These are phyloP conservation scores for Upupa epops DNA, from an alignment of 2,113 vertebrate genomes.

Conservation along the genomic window DNA sequence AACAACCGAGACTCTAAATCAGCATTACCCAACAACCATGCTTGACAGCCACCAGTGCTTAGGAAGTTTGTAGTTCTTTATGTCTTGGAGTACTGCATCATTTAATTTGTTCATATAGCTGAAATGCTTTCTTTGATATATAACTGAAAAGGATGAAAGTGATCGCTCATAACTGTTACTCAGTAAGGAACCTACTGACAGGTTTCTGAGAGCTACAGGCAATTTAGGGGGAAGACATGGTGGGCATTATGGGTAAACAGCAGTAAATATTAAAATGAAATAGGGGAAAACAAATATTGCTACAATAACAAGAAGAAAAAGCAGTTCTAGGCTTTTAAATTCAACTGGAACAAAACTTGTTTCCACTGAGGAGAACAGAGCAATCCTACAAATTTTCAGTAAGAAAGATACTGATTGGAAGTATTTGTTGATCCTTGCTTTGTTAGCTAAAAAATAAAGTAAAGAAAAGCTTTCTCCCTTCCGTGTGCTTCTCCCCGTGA, in stretches of 20 bases:
- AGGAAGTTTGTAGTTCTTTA: not conserved
- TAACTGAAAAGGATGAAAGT: constrained; percentile 27
- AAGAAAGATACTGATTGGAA: not conserved
- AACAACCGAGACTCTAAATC: not conserved
- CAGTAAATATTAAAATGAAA: constrained; percentile 40
- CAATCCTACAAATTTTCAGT: not conserved
- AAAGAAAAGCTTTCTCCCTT: not conserved
- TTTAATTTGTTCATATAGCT: constrained; percentile 28
- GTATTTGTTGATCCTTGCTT: not conserved
- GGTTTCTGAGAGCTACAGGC: not conserved
- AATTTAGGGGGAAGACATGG: not conserved
- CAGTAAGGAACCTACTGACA: not conserved
- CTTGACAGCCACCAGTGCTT: not conserved
- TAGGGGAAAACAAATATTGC: not conserved
- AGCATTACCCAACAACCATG: not conserved
- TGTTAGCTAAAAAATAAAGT: not conserved
- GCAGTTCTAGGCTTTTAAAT: not conserved
- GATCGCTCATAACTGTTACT: not conserved
- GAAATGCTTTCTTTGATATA: not conserved
- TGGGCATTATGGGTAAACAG: constrained; percentile 38
- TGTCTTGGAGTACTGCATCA: not conserved
- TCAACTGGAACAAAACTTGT: not conserved
- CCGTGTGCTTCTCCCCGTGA: not conserved
- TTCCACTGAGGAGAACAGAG: not conserved
- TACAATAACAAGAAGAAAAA: not conserved